Conservation (phyloP, 2,888 invertebrate genomes). For the Phytoseiulus persimilis region DNA sequence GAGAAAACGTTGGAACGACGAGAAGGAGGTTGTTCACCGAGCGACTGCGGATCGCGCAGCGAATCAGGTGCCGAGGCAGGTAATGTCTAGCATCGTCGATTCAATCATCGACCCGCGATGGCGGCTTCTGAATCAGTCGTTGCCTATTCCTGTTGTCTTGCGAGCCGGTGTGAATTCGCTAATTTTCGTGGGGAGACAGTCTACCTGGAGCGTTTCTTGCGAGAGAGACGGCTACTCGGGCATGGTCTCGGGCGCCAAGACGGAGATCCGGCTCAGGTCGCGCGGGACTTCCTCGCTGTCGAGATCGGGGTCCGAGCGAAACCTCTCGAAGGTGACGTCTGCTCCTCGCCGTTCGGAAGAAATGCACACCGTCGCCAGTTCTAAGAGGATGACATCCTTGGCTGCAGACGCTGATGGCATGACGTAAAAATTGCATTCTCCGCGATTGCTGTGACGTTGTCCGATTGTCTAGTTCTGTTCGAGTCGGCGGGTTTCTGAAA, state of each 20-base stretch:
- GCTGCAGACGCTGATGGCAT: background rate
- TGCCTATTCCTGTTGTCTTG: background rate
- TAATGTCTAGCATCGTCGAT: background rate
- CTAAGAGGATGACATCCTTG: background rate
- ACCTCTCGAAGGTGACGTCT: no score
- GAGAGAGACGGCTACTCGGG: no score
- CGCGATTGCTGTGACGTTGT: background rate
- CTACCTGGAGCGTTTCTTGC: no score
- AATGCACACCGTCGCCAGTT: background rate
- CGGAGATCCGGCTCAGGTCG: no score
- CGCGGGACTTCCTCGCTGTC: no score
- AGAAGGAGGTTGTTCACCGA: background rate
- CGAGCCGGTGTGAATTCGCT: no score
- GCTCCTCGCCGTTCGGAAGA: no score
- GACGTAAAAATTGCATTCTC: background rate
- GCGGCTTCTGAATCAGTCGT: no score
- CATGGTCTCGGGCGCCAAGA: no score
- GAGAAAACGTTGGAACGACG: background rate
- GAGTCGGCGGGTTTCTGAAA: background rate
- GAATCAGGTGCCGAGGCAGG: background rate
- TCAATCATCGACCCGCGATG: background rate
- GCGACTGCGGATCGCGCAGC: background rate
- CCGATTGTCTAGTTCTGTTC: background rate
- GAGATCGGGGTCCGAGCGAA: no score
- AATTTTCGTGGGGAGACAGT: no score